Evolutionary conservation across 2,888 invertebrate species (phyloP), one percentile per base, ranked within the genome.

Genomic region (Taphrorychus bicolor): DNA sequence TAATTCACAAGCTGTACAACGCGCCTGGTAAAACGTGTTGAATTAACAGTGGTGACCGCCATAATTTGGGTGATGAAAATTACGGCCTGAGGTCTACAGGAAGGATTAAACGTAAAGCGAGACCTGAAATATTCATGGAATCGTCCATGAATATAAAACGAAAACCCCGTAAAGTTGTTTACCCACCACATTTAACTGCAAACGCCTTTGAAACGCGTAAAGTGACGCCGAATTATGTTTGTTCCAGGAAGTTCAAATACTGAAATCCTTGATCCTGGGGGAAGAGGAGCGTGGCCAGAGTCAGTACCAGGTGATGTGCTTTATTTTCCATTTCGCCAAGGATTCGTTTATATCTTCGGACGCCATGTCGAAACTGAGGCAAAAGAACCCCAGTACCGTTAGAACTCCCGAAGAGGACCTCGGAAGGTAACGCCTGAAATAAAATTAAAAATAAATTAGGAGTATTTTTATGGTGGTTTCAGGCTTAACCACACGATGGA

Each of bases 301-400:
- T 76, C 93, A 93, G 70, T 91, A 92, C 80, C 95, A 95, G 84
- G 92, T 92, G 3, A 88, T 97, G 83, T 97, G 97, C 82, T 97
- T 97, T 82, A 89, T 96, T 9, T 92, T 92, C 60, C 93, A 94
- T 79, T 93, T 95, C 75, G 90, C 91, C 60, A 95, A 94, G 83
- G 93, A 94, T 73, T 95, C 96, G 78, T 97, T 97, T 80, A 97
- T 97, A 78, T 94, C 97, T 3, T 93, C 97, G 3, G 97, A 97
- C 83, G 97, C 97, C 17, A 97, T 97, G 95, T 93, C 96, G 32
- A 97, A 97, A 82, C 83, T 97, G 57, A 87, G 97, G 81, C 97
- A 97, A 87, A 93, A 82, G 66, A 83, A 83, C 74, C 82, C 82
- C 11, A 81, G 82, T 60, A 80, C 81, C 1, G 75, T 78, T 42